Percentiles rank a stretch among this genome's conserved stretches.
Conservation (phyloP, 2,888 invertebrate species). For the Nemurella pictetii region DNA sequence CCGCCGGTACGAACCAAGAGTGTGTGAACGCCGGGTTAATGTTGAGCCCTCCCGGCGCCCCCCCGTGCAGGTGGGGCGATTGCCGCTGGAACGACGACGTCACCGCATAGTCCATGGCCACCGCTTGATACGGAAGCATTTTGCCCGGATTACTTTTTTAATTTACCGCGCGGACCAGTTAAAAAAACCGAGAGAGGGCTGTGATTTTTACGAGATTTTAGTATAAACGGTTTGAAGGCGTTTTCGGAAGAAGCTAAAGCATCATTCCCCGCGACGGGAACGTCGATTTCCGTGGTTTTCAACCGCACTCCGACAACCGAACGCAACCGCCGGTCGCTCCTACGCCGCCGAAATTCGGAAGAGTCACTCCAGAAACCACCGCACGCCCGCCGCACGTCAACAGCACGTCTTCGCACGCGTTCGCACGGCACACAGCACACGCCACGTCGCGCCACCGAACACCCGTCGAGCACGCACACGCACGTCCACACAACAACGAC, state of each 20-base stretch:
- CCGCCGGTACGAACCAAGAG: constrained; percentile 85
- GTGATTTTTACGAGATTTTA: too few relatives aligned
- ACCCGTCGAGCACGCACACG: not conserved
- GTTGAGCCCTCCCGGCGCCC: constrained; percentile 56
- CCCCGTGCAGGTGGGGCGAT: constrained; percentile 59
- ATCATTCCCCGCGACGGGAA: too few relatives aligned
- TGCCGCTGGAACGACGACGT: constrained; percentile 54
- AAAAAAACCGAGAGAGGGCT: too few relatives aligned
- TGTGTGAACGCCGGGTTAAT: constrained; percentile 76
- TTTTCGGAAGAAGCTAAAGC: too few relatives aligned
- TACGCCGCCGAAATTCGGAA: too few relatives aligned
- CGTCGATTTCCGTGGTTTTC: too few relatives aligned
- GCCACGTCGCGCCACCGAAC: constrained; percentile 7
- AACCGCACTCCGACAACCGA: not conserved
- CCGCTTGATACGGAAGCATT: constrained; percentile 53
- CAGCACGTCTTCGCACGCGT: not conserved
- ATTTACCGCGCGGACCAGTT: too few relatives aligned
- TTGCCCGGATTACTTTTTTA: too few relatives aligned
- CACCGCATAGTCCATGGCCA: constrained; percentile 72
- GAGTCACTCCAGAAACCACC: too few relatives aligned
- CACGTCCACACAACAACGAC: not conserved
- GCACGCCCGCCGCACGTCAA: not conserved
- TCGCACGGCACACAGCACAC: constrained; percentile 5
- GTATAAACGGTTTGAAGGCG: too few relatives aligned
- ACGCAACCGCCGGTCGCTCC: too few relatives aligned